Evolutionary conservation across 2,797 vertebrate genomes (phyloP).

Genomic region (Decapterus maruadsi): DNA sequence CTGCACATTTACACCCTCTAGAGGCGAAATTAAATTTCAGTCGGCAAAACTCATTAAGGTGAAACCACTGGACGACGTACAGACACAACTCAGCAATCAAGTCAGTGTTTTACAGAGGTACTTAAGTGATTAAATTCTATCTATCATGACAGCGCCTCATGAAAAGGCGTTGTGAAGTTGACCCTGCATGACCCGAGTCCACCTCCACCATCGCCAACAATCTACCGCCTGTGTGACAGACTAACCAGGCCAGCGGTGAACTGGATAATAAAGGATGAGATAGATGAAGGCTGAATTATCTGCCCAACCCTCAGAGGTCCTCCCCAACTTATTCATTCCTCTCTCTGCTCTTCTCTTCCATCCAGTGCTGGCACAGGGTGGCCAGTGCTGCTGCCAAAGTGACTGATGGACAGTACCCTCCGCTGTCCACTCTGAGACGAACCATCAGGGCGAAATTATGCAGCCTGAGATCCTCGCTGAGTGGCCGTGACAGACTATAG

Average conservation of each 20-base stretch:
- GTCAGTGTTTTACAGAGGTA: not conserved
- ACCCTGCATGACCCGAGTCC: not conserved
- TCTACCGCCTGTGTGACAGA: conserved; percentile 17
- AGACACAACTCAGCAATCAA: not conserved
- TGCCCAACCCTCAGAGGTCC: not conserved
- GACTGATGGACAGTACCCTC: conserved; percentile 56
- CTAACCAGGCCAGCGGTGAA: conserved; percentile 28
- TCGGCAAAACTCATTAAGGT: conserved; percentile 1
- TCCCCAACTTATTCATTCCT: not conserved
- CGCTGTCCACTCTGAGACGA: conserved; percentile 33
- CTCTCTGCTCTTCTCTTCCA: conserved; percentile 5
- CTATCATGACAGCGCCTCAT: not conserved
- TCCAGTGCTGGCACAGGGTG: conserved; percentile 16
- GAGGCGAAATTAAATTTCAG: not conserved
- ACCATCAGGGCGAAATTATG: conserved; percentile 42
- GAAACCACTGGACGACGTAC: not conserved
- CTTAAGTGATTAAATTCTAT: not conserved
- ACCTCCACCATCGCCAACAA: not conserved
- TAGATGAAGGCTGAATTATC: conserved; percentile 1
- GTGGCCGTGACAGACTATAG: conserved; percentile 47
- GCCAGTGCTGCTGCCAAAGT: conserved; percentile 32
- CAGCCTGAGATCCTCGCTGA: conserved; percentile 42
- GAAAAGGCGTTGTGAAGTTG: not conserved
- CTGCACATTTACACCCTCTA: conserved; percentile 13
- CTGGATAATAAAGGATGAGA: not conserved